These are phyloP conservation scores for Syritta pipiens DNA, from an alignment of 2,888 invertebrate genomes.

Conservation along the genomic window DNA sequence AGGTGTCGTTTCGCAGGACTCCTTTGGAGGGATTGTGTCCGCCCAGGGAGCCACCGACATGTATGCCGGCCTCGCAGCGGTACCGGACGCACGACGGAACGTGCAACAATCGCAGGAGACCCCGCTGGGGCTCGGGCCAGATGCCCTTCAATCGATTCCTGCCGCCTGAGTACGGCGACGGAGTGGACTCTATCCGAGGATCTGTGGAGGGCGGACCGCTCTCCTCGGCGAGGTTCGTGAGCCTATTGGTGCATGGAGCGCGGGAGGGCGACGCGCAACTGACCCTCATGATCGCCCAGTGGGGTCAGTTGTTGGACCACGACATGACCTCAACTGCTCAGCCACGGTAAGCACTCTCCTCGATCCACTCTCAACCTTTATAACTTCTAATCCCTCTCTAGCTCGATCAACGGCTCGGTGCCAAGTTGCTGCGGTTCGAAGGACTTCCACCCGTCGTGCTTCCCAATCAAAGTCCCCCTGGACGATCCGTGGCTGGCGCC, in stretches of 20 bases:
- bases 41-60: conserved; percentile 83
- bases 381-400: conserved; percentile 48
- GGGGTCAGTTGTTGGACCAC: conserved; percentile 95
- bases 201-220: conserved; percentile 83
- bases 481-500: conserved; percentile 87
- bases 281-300: conserved; percentile 92
- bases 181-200: conserved; percentile 80
- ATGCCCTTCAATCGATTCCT: conserved; percentile 90
- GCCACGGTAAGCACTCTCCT: conserved; percentile 79
- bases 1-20: conserved; percentile 77
- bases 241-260: conserved; percentile 84
- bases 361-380: background rate
- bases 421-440: conserved; percentile 85
- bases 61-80: conserved; percentile 85
- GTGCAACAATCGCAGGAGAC: conserved; percentile 89
- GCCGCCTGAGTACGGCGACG: conserved; percentile 90
- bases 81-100: conserved; percentile 94
- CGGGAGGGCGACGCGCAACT: conserved; percentile 84
- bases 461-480: conserved; percentile 87
- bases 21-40: conserved; percentile 82
- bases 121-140: conserved; percentile 90
- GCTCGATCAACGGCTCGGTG: conserved; percentile 87
- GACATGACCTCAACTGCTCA: conserved; percentile 90
- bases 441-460: conserved; percentile 90
- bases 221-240: conserved; percentile 89